Evolutionary conservation across 2,888 invertebrate genomes (phyloP).

Genomic region (Chalcosyrphus nemorum): DNA sequence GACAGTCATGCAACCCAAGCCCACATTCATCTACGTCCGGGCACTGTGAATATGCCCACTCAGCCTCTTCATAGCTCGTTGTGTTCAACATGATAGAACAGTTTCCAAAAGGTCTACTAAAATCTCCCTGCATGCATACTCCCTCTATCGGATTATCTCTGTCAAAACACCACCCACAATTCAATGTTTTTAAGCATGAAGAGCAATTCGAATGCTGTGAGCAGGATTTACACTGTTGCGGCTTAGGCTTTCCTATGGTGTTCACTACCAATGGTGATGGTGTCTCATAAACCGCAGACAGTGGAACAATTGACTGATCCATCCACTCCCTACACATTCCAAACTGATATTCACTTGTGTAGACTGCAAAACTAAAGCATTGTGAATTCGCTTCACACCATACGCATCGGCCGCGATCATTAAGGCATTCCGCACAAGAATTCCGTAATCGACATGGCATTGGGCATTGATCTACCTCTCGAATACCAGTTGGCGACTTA

Average conservation of each 20-base stretch:
- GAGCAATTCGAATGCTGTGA: conserved; percentile 89
- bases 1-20: conserved; percentile 93
- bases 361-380: conserved; percentile 97
- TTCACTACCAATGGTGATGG: conserved; percentile 34
- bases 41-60: conserved; percentile 96
- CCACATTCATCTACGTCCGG: conserved; percentile 97
- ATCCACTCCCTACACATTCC: conserved; percentile 97
- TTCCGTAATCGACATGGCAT: conserved; percentile 90
- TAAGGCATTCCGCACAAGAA: conserved; percentile 92
- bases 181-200: conserved; percentile 90
- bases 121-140: conserved; percentile 92
- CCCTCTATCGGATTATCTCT: conserved; percentile 94
- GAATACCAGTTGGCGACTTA: conserved; percentile 87
- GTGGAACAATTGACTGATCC: conserved; percentile 87
- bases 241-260: conserved; percentile 55
- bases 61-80: conserved; percentile 84
- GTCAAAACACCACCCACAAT: conserved; percentile 98
- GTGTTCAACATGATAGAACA: conserved; percentile 88
- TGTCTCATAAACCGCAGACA: conserved; percentile 45
- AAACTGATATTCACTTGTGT: conserved; percentile 96
- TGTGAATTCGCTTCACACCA: conserved; percentile 97
- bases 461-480: conserved; percentile 87
- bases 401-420: conserved; percentile 93
- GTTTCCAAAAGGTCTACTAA: conserved; percentile 89
- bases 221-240: conserved; percentile 91